Evolutionary conservation across 2,888 invertebrate genomes (phyloP), one percentile per base, ranked within the genome.

Genomic region (Drosophila anceps): DNA sequence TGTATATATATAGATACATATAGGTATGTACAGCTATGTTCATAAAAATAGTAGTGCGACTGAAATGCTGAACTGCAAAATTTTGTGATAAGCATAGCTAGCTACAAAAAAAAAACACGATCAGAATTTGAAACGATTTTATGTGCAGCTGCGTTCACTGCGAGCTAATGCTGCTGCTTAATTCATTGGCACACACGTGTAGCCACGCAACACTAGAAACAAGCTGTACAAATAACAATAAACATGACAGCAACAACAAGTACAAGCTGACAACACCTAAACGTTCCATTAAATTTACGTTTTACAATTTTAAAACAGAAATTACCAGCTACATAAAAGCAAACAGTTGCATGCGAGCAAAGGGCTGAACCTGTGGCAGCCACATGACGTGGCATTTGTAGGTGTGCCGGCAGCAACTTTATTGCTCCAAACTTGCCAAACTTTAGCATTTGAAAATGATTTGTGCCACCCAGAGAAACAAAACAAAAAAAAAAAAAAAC

Each of bases 231-330:
- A 43, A 54, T 27, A 39, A 51, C 43, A 60, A 20, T 37, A 57
- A 33, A 57, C 68, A 43, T 54, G 39, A 69, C 69, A 53, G 55
- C 15, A 63, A 18, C 24, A 55, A 41, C 46, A 62, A 20, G 53
- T 67, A 64, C 57, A 64, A 50, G 48, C 76, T 73, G 70, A 61
- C 85, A 87, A 84, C 88, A 77, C 68, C 83, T 69, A 81, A 88
- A 86, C 76, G 81, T 88, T 81, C 79, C 89, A 84, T 88, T 84
- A 84, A 84, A 84, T 88, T 84, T 81, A 76, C 82, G 89, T 81
- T 89, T 75, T 67, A 79, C 82, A 89, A 84, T 87, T 86, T 88
- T 73, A 73, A 88, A 83, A 88, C 83, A 83, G 89, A 83, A 84
- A 84, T 84, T 88, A 88, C 89, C 84, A 67, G 89, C 69, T 50